These are phyloP conservation scores for Caretta caretta DNA, from an alignment of 2,113 vertebrate species.

Conservation along the genomic window DNA sequence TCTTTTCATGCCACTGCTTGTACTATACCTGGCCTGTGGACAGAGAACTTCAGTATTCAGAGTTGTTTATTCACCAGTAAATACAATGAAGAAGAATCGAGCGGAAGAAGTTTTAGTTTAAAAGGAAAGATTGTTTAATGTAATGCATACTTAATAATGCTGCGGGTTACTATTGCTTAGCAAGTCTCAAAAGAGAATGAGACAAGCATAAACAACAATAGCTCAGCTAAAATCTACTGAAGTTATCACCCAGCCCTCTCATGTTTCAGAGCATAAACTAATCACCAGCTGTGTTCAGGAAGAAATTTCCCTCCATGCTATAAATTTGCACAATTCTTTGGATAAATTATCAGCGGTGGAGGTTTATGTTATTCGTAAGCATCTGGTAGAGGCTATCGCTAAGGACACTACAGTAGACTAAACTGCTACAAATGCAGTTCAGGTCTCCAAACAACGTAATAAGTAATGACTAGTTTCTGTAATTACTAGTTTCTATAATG, in stretches of 20 bases:
- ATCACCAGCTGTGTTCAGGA: not conserved
- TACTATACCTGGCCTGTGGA: not conserved
- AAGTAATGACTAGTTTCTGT: not conserved
- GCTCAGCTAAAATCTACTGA: not conserved
- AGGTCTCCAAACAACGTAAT: not conserved
- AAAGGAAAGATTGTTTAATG: slow-evolving; percentile 25
- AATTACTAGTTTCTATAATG: not conserved
- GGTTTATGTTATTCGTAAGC: not conserved
- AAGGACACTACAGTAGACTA: not conserved
- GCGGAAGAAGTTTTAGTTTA: not conserved
- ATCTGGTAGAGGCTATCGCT: not conserved
- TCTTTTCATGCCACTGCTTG: not conserved
- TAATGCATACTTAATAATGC: not conserved
- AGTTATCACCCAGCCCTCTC: not conserved
- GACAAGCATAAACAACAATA: slow-evolving; percentile 31
- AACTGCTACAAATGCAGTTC: not conserved
- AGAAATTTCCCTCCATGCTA: not conserved
- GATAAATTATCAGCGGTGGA: not conserved
- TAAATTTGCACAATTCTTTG: not conserved
- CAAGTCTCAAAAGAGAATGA: not conserved
- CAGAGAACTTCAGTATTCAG: not conserved
- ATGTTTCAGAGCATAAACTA: not conserved
- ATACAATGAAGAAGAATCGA: not conserved
- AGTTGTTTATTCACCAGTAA: slow-evolving; percentile 3
- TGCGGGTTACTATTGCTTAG: not conserved